These are phyloP conservation scores for Paragorgia papillata DNA, from an alignment of 92 coral and sea anemone species.

Conservation along the genomic window DNA sequence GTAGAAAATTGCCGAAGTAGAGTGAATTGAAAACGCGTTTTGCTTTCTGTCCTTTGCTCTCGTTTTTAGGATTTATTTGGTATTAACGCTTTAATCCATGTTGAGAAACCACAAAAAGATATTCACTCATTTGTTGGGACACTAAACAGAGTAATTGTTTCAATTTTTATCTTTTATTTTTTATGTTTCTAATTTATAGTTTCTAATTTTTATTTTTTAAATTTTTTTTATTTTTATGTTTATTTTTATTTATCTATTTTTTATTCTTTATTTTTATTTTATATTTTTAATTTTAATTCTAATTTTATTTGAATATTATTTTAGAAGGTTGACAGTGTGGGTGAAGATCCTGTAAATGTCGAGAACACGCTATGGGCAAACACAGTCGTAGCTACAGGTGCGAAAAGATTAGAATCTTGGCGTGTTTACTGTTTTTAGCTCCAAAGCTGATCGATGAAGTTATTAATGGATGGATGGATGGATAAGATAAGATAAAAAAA, in stretches of 20 bases:
- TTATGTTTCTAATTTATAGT: neutral
- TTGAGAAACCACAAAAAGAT: conserved; percentile 97
- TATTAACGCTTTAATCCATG: conserved; percentile 94
- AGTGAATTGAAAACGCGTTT: no score
- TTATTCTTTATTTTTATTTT: no score
- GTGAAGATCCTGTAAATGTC: conserved; percentile 84
- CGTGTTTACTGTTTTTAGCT: no score
- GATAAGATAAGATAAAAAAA: no score
- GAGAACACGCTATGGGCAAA: conserved; percentile 98
- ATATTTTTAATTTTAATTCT: no score
- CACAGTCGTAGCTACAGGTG: conserved; percentile 95
- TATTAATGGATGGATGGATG: no score
- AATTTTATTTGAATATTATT: no score
- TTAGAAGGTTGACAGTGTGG: conserved; percentile 87
- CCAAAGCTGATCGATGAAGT: no score
- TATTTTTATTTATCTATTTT: no score
- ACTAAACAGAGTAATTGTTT: conserved; percentile 72
- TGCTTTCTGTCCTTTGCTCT: no score
- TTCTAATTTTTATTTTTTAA: neutral
- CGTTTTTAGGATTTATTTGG: conserved; percentile 76
- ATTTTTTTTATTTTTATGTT: conserved; percentile 2
- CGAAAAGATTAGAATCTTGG: no score
- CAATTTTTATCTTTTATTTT: neutral
- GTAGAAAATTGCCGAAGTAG: no score
- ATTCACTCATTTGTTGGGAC: conserved; percentile 95